These are phyloP conservation scores for Pluvianellus socialis DNA, from an alignment of 2,113 vertebrate genomes.

Conservation along the genomic window DNA sequence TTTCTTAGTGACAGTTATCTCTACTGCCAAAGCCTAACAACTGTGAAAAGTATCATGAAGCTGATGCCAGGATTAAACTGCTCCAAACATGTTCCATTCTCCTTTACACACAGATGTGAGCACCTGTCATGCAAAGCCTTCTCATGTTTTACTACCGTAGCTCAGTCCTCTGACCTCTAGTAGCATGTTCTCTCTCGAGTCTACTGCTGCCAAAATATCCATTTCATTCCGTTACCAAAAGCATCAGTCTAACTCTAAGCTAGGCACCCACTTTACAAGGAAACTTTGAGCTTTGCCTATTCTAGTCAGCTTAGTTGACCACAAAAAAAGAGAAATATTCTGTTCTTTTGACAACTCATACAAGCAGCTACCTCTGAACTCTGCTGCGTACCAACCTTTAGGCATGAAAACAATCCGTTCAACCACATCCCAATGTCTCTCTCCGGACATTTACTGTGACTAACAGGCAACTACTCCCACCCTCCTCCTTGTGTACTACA, in stretches of 20 bases:
- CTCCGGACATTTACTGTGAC: background rate
- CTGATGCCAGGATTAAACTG: background rate
- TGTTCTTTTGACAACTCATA: background rate
- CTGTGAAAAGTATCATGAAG: background rate
- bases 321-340: background rate
- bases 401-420: background rate
- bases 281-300: background rate
- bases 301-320: background rate
- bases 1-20: background rate
- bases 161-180: background rate
- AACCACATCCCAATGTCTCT: background rate
- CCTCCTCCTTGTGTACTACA: background rate
- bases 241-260: background rate
- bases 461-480: background rate
- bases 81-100: background rate
- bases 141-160: background rate
- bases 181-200: background rate
- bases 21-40: conserved; percentile 25
- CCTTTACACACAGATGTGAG: background rate
- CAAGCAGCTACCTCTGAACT: background rate
- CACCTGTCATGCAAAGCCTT: background rate
- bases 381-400: background rate
- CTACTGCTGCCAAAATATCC: background rate
- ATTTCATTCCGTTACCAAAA: background rate
- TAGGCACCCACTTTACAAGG: background rate